Base-by-base conservation (phyloP, 2,888 invertebrate species). In the Ophioninae sp. region DNA sequence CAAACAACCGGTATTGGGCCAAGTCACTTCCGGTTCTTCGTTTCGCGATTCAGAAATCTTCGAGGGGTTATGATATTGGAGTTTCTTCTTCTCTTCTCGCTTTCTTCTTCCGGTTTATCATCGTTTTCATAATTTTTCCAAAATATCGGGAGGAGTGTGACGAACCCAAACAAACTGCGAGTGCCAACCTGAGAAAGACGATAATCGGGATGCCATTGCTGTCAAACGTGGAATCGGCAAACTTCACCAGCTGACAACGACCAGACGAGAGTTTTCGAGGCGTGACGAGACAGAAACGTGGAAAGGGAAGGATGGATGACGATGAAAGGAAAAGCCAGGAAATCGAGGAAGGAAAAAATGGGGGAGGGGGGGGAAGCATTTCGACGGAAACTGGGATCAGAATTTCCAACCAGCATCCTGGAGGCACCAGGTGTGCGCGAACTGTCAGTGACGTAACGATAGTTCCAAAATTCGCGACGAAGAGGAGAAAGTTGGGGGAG, bases 151-250 rank as follows among this genome's bases (percentile, higher is more conserved):
- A 68, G 6, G 20, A 62, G 37, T 37, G 13, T 37, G 20, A 30
- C 44, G 13, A 21, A n/a, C n/a, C 10, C n/a, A 20, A 62, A 57
- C 23, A 62, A 30, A 44, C 69, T 20, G 56, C 8, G 56, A 69
- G 69, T 37, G 64, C 44, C 56, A 39, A 39, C 57, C 20, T 41
- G 68, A 72, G 78, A 62, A n/a, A 81, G 76, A 79, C 59, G 83
- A 82, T 81, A 82, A 85, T 85, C 79, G 82, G 72, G 82, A 80
- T 85, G 67, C 61, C 74, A 81, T 79, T 74, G 76, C 77, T 76
- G 59, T 72, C 68, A 61, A 50, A 20, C 69, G 44, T 69, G 72
- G 44, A 65, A 59, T 69, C 23, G 44, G n/a, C 62, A 64, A 84
- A 81, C 78, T 84, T 81, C 72, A 13, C 50, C 70, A 76, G 30